These are phyloP conservation scores for Callimorpha dominula DNA, from an alignment of 2,888 invertebrate genomes.

Conservation along the genomic window DNA sequence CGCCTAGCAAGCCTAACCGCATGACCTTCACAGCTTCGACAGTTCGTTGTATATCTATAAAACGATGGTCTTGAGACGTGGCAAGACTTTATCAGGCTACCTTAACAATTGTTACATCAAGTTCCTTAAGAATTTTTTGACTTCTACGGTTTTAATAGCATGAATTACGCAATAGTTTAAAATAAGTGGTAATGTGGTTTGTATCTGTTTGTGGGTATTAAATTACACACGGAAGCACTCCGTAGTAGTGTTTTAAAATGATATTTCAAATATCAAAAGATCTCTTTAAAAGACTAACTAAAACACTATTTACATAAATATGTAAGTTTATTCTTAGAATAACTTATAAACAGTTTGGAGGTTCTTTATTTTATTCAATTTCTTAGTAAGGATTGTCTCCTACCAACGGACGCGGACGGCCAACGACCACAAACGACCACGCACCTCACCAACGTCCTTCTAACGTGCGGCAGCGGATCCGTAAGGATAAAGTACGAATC, in stretches of 20 bases:
- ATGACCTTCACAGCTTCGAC: not conserved
- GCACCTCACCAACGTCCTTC: too few species aligned
- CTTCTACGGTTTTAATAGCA: not conserved
- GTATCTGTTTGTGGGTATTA: not conserved
- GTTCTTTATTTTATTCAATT: too few species aligned
- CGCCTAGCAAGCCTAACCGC: not conserved
- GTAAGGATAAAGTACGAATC: too few species aligned
- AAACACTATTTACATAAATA: too few species aligned
- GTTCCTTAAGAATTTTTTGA: not conserved
- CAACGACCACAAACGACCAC: too few species aligned
- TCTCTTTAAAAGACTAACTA: not conserved
- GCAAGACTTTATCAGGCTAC: not conserved
- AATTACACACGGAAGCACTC: not conserved
- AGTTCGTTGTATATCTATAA: not conserved
- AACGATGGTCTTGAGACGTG: constrained; percentile 2
- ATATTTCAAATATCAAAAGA: not conserved
- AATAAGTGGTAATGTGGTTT: not conserved
- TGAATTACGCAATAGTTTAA: constrained; percentile 1
- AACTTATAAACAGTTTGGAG: too few species aligned
- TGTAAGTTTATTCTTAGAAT: too few species aligned
- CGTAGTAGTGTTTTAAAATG: not conserved
- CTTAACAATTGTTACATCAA: not conserved
- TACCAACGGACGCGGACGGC: too few species aligned
- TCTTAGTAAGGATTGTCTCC: too few species aligned
- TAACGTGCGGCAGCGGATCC: too few species aligned